A percentile compares a stretch with the other conserved stretches of the same genome.
These are phyloP conservation scores for Thymallus thymallus DNA, from an alignment of 2,113 vertebrate genomes.

Conservation along the genomic window DNA sequence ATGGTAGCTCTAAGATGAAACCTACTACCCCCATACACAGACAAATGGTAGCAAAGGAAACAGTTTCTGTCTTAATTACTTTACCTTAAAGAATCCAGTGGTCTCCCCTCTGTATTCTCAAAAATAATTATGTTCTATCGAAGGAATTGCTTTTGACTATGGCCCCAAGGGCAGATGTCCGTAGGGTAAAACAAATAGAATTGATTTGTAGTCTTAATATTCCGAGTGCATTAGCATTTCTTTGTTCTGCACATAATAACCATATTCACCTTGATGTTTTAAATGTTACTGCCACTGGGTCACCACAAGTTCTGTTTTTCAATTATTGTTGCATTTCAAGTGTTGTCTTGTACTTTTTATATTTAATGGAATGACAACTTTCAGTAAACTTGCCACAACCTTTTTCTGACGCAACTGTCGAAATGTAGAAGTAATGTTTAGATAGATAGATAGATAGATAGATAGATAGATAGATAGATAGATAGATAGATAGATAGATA, in stretches of 20 bases:
- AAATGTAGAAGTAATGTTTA: too few relatives aligned
- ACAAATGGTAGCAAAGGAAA: background rate
- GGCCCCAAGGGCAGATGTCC: conserved; percentile 46
- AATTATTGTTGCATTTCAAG: background rate
- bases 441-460: too few relatives aligned
- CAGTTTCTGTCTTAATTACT: conserved; percentile 3
- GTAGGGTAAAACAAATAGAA: conserved; percentile 18
- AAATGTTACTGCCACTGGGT: conserved; percentile 21
- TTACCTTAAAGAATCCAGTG: conserved; percentile 10
- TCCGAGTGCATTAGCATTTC: conserved; percentile 31
- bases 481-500: too few relatives aligned
- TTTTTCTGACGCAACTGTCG: too few relatives aligned
- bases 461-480: too few relatives aligned
- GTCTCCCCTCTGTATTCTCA: background rate
- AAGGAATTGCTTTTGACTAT: conserved; percentile 11
- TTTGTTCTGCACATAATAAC: conserved; percentile 44
- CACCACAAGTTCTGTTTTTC: background rate
- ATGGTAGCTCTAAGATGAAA: background rate
- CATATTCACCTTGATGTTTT: conserved; percentile 43
- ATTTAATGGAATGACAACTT: background rate
- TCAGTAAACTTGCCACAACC: too few relatives aligned
- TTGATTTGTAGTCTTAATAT: conserved; percentile 36
- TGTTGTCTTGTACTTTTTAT: background rate
- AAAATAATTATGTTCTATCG: conserved; percentile 1
- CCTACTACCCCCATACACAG: background rate